A percentile compares a stretch with the other conserved stretches of the same genome.
phyloP scores from a whole-genome alignment of 2,797 vertebrate genomes.

The Myripristis jacobus region DNA sequence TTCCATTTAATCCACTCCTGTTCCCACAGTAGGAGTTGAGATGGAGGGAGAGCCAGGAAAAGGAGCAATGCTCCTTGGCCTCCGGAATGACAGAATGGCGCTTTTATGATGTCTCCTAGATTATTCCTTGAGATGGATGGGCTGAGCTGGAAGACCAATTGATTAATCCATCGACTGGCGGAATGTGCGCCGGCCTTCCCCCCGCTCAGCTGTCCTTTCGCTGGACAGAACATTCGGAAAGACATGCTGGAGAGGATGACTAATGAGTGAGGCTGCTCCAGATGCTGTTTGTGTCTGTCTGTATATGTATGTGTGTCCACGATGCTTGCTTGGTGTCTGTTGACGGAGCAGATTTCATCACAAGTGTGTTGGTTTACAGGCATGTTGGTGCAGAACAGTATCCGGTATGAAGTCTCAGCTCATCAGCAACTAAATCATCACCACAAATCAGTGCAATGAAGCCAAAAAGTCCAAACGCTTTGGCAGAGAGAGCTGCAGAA shows the following conservation, averaged over 20 bases:
- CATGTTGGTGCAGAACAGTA: conserved; percentile 5
- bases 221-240: conserved; percentile 69
- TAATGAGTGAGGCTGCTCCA: conserved; percentile 69
- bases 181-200: conserved; percentile 75
- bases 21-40: conserved; percentile 36
- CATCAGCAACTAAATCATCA: conserved; percentile 8
- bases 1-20: conserved; percentile 51
- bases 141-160: conserved; percentile 77
- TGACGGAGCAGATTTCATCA: conserved; percentile 41
- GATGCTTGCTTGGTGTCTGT: conserved; percentile 41
- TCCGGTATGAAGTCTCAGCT: conserved; percentile 5
- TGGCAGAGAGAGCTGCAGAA: background rate
- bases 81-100: conserved; percentile 74
- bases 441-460: background rate
- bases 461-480: background rate
- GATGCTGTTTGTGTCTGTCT: conserved; percentile 54
- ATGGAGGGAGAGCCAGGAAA: conserved; percentile 17
- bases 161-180: conserved; percentile 82
- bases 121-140: conserved; percentile 82
- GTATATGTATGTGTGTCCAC: conserved; percentile 33
- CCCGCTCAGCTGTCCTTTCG: conserved; percentile 77
- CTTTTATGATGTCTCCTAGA: conserved; percentile 84
- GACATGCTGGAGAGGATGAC: conserved; percentile 74
- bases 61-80: conserved; percentile 62
- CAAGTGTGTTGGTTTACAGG: conserved; percentile 17